Evolutionary conservation across 1,140 invertebrate species (phyloP), one percentile per base, ranked within the genome.

Genomic region (Drosophila subpulchrella): DNA sequence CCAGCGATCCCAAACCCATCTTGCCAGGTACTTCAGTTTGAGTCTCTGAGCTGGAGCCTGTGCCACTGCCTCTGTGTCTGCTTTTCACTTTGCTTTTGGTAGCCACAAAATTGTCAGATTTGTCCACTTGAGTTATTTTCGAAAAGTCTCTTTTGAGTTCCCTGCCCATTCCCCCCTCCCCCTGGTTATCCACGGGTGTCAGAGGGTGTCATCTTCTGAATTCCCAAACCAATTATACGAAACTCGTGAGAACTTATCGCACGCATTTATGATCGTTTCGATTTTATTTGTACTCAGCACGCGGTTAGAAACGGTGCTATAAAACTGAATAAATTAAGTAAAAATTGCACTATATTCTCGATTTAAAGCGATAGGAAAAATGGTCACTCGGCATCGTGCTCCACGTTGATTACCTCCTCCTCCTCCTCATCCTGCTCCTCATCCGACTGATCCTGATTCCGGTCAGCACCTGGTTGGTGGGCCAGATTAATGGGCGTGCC

Each of bases 351-450:
- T 89, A 89, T 74, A 81, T 79, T 86, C 54, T 63, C 50, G 48
- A 53, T 53, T 82, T 82, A 72, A 83, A 83, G 82, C 82, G 66
- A 65, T 77, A 74, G 81, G 81, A 84, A 83, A 67, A 72, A 57
- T 61, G 74, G 61, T 67, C 61, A 66, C 44, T 72, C 56, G 42
- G 94, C 94, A 24, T 95, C 95, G 63, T 96, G 95, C 71, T 96
- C 95, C 2, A 96, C 96, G 78, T 96, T 96, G 85, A 96, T 96
- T 82, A 96, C 95, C 85, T 96, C 95, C 81, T 96, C 95, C 7
- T 94, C 70, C 7, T 53, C 55, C 5, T 51, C 15, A 0, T 11
- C n/a, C 10, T 67, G 42, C 34, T 66, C 20, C 24, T 11, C 32
- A 3, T 46, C 30, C 38, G 12, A 1, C 61, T 65, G 41, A 32